phyloP scores from a whole-genome alignment of 2,888 invertebrate species.

The Lycaena phlaeas region DNA sequence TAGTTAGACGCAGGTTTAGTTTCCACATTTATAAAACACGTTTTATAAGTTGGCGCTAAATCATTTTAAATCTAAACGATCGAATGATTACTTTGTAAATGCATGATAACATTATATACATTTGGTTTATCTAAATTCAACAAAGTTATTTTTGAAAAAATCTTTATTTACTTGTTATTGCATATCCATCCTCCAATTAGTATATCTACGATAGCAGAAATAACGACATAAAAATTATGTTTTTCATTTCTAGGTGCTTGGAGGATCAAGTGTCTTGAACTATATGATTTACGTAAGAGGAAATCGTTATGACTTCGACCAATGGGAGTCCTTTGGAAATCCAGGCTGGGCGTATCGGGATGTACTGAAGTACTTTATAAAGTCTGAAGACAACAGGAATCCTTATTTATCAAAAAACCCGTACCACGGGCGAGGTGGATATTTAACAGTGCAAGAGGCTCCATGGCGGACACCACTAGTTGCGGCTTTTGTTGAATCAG shows the following conservation, averaged over 20 bases:
- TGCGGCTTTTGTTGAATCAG: conserved; percentile 87
- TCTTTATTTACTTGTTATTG: too few species aligned
- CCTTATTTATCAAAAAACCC: conserved; percentile 81
- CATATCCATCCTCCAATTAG: too few species aligned
- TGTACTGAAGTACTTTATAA: conserved; percentile 90
- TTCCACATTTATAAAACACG: too few species aligned
- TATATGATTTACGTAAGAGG: conserved; percentile 94
- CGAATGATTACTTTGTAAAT: too few species aligned
- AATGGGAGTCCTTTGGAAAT: conserved; percentile 90
- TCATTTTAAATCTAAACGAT: too few species aligned
- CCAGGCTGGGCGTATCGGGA: conserved; percentile 91
- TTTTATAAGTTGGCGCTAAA: too few species aligned
- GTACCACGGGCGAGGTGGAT: conserved; percentile 83
- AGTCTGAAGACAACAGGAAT: conserved; percentile 90
- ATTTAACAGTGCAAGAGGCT: conserved; percentile 85
- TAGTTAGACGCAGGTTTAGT: too few species aligned
- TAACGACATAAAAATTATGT: too few species aligned
- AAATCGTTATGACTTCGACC: conserved; percentile 87
- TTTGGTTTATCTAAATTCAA: too few species aligned
- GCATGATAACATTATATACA: too few species aligned
- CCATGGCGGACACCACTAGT: conserved; percentile 89
- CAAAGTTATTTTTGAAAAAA: too few species aligned
- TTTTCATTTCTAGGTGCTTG: conserved; percentile 75
- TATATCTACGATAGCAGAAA: too few species aligned
- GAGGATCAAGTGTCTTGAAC: conserved; percentile 89